Percentiles rank a stretch among this genome's conserved stretches.
phyloP scores from a whole-genome alignment of 2,113 vertebrate genomes.

The Rhea pennata region DNA sequence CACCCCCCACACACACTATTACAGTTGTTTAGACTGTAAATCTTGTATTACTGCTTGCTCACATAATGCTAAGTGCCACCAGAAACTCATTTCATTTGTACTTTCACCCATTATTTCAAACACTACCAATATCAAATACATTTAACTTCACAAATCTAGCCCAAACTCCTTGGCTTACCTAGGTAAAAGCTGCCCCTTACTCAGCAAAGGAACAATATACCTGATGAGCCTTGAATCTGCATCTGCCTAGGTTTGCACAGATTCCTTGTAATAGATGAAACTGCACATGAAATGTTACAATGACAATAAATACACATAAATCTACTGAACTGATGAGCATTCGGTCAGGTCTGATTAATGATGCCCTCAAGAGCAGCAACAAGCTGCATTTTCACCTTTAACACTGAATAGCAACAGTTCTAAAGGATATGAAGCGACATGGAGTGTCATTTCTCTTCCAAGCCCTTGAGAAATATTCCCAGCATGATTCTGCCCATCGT shows the following conservation, averaged over 20 bases:
- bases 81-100: background rate
- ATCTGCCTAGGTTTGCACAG: background rate
- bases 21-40: background rate
- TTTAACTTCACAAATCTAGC: background rate
- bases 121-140: background rate
- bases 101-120: background rate
- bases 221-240: background rate
- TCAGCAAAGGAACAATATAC: background rate
- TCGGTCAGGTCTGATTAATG: constrained; percentile 45
- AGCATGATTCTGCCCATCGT: background rate
- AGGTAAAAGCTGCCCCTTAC: background rate
- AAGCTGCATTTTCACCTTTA: constrained; percentile 30
- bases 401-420: constrained; percentile 31
- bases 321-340: constrained; percentile 36
- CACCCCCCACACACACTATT: background rate
- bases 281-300: constrained; percentile 32
- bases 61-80: background rate
- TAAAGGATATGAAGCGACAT: background rate
- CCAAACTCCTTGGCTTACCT: background rate
- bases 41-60: background rate
- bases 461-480: constrained; percentile 12
- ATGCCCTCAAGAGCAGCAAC: constrained; percentile 22
- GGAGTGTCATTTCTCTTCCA: background rate
- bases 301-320: constrained; percentile 55
- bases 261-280: background rate